These are phyloP conservation scores for Tenthredo amoena DNA, from an alignment of 2,888 invertebrate genomes.

Conservation along the genomic window DNA sequence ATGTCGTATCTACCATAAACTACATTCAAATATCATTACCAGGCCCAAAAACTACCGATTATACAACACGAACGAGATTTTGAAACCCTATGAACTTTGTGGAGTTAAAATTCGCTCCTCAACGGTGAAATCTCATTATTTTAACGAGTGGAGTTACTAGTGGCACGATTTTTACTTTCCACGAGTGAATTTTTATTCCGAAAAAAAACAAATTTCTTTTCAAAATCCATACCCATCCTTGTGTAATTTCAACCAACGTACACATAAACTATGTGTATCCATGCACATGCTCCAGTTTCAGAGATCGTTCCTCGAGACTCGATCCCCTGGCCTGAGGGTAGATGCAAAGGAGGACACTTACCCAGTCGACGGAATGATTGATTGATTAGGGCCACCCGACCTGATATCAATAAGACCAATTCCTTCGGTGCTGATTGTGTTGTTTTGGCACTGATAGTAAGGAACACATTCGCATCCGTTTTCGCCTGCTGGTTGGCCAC, in stretches of 20 bases:
- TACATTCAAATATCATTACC: not conserved
- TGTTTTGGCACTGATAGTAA: slow-evolving; percentile 86
- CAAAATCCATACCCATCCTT: not conserved
- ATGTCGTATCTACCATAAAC: not conserved
- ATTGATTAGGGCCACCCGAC: slow-evolving; percentile 69
- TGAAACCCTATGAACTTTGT: no score
- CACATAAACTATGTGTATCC: not conserved
- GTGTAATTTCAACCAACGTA: not conserved
- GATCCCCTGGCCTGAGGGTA: not conserved
- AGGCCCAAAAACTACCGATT: no score
- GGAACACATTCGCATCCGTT: slow-evolving; percentile 86
- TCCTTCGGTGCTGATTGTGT: slow-evolving; percentile 85
- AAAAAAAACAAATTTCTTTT: not conserved
- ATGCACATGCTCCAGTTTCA: slow-evolving; percentile 1
- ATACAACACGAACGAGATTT: not conserved
- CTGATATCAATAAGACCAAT: slow-evolving; percentile 88
- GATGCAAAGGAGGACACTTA: slow-evolving; percentile 42
- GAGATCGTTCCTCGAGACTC: not conserved
- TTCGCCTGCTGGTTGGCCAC: not conserved
- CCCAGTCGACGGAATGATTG: not conserved
- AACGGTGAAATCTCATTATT: no score
- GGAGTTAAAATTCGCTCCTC: no score
- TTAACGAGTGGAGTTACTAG: no score
- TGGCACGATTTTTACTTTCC: no score
- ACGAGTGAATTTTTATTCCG: no score